A percentile compares a stretch with the other conserved stretches of the same genome.
Conservation (phyloP, 2,113 vertebrate species). For the Echinops telfairi region DNA sequence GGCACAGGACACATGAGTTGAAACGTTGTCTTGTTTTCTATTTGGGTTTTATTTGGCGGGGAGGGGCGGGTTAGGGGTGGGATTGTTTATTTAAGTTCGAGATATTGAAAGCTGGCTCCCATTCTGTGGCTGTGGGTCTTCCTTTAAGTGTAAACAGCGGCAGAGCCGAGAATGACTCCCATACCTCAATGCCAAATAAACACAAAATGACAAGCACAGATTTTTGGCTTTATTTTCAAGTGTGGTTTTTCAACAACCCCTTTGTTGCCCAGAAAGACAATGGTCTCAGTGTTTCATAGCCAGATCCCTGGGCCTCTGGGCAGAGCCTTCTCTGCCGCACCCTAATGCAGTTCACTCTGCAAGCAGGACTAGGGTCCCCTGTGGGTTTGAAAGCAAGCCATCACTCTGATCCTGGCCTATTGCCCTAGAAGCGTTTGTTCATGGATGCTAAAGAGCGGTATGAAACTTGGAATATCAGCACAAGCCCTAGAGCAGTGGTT, state of each 20-base stretch:
- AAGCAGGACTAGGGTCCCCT: slow-evolving; percentile 8
- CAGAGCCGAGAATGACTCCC: slow-evolving; percentile 50
- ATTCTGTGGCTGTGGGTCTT: slow-evolving; percentile 33
- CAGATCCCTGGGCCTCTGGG: slow-evolving; percentile 71
- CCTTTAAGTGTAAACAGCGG: slow-evolving; percentile 38
- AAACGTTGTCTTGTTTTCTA: background rate
- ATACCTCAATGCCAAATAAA: slow-evolving; percentile 69
- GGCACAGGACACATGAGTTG: slow-evolving; percentile 19
- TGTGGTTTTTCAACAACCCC: slow-evolving; percentile 80
- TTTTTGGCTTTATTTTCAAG: slow-evolving; percentile 80
- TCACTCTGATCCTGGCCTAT: background rate
- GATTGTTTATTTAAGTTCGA: slow-evolving; percentile 43
- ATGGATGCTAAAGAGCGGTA: background rate
- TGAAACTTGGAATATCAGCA: slow-evolving; percentile 39
- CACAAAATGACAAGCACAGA: slow-evolving; percentile 77
- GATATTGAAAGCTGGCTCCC: slow-evolving; percentile 26
- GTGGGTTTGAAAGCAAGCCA: slow-evolving; percentile 37
- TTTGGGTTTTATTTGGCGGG: background rate
- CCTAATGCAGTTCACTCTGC: slow-evolving; percentile 37
- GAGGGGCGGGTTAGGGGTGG: background rate
- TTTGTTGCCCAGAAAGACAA: slow-evolving; percentile 80
- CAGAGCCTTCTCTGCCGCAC: background rate
- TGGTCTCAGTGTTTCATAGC: slow-evolving; percentile 72
- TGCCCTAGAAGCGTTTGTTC: slow-evolving; percentile 45
- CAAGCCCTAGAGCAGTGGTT: background rate